These are phyloP conservation scores for Patella vulgata DNA, from an alignment of 1,140 invertebrate genomes.

Conservation along the genomic window DNA sequence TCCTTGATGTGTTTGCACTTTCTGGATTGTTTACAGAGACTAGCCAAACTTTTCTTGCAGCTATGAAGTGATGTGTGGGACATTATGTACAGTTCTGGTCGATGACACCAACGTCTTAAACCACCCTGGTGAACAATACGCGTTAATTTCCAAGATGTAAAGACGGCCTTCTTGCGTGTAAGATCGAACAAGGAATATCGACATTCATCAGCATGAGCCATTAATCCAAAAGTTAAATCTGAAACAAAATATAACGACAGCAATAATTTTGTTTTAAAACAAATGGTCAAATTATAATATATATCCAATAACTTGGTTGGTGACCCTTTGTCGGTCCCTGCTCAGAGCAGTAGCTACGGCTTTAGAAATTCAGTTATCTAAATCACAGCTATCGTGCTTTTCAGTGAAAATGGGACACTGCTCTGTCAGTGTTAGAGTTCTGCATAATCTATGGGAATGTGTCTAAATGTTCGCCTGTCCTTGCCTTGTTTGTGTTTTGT, in stretches of 20 bases:
- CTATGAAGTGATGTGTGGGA: not conserved
- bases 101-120: slow-evolving; percentile 26
- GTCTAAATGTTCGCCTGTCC: too few relatives aligned
- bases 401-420: too few relatives aligned
- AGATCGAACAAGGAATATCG: slow-evolving; percentile 31
- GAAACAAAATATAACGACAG: not conserved
- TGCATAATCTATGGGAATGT: too few relatives aligned
- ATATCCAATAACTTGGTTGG: too few relatives aligned
- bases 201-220: slow-evolving; percentile 14
- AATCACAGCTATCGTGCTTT: too few relatives aligned
- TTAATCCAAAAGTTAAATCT: slow-evolving; percentile 1
- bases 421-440: too few relatives aligned
- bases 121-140: slow-evolving; percentile 29
- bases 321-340: too few relatives aligned
- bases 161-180: slow-evolving; percentile 29
- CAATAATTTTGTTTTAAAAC: too few relatives aligned
- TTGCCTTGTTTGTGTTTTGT: too few relatives aligned
- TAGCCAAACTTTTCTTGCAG: slow-evolving; percentile 11
- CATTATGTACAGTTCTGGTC: slow-evolving; percentile 1
- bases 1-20: slow-evolving; percentile 10
- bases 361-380: too few relatives aligned
- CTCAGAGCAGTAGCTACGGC: too few relatives aligned
- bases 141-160: slow-evolving; percentile 21
- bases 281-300: too few relatives aligned
- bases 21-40: slow-evolving; percentile 20